Base-by-base conservation (phyloP, 2,113 vertebrate species). In the Albula glossodonta region DNA sequence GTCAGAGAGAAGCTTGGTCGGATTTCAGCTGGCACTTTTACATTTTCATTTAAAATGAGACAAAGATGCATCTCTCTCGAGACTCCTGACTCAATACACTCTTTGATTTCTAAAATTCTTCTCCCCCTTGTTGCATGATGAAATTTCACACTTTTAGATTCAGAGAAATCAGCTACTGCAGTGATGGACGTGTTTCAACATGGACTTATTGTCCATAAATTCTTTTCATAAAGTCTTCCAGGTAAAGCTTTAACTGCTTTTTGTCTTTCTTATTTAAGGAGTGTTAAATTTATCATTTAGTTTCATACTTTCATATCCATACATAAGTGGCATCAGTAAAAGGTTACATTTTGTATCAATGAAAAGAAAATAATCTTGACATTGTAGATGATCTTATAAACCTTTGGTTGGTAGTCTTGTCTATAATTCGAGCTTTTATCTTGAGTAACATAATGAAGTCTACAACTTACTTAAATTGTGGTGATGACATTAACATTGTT, bases 1-100 rank as follows among this genome's bases (percentile, higher is more conserved):
- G 89, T 89, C 89, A 88, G 84, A 84, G 87, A 78, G 63, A 88
- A 89, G 17, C 51, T 92, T 92, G 86, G 79, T 87, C 89, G 70
- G 88, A 85, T 91, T 83, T 87, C 86, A 90, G 89, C 88, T 90
- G 89, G 88, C 83, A 89, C 86, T 74, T 48, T 86, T 63, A 66
- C 49, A 85, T 78, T 79, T 52, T 86, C 85, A 87, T 89, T 86
- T 88, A 87, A 86, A 90, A 90, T 25, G 60, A 83, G 80, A 91
- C 53, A 90, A 80, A 85, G 88, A 77, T 90, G 84, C 60, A 83
- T 92, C 80, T 51, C 50, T 51, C 81, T 87, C 83, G 82, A 83
- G 79, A 85, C 83, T 81, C 51, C 89, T 79, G 51, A 79, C 80
- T 82, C 57, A 86, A 84, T 85, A 56, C 80, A 87, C 85, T 50